Percentiles rank a stretch among this genome's conserved stretches.
These are phyloP conservation scores for Drosophila antonietae DNA, from an alignment of 2,888 invertebrate genomes.

Conservation along the genomic window DNA sequence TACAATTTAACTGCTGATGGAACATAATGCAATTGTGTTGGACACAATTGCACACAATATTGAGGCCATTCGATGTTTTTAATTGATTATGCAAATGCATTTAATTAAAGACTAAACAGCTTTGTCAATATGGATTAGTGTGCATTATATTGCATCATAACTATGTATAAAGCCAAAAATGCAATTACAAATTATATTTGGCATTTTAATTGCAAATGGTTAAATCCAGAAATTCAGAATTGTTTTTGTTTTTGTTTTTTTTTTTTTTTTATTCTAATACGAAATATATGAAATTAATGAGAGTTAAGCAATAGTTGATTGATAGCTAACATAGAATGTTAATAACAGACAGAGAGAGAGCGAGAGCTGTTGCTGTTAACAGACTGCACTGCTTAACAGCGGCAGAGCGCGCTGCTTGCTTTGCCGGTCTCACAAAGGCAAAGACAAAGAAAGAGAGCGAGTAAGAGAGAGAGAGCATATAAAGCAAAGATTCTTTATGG, in stretches of 20 bases:
- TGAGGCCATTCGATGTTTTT: constrained; percentile 12
- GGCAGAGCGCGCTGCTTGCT: constrained; percentile 12
- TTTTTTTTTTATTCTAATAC: background rate
- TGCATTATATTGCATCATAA: constrained; percentile 8
- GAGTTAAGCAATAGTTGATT: constrained; percentile 1
- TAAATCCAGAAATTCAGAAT: constrained; percentile 13
- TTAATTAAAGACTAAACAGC: constrained; percentile 57
- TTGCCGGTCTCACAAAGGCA: constrained; percentile 30
- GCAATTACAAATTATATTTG: constrained; percentile 58
- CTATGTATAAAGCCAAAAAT: constrained; percentile 24
- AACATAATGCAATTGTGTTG: constrained; percentile 37
- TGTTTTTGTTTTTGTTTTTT: background rate
- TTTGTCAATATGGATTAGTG: constrained; percentile 38
- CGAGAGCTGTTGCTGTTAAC: constrained; percentile 1
- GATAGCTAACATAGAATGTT: constrained; percentile 20
- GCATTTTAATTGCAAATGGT: constrained; percentile 61
- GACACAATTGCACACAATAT: background rate
- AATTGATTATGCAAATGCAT: constrained; percentile 64
- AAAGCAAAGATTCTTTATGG: constrained; percentile 2
- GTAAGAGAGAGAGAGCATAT: background rate
- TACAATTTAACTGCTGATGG: constrained; percentile 22
- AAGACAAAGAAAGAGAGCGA: background rate
- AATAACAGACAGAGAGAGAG: constrained; percentile 7
- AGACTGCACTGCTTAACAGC: constrained; percentile 25
- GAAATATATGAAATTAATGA: background rate